Evolutionary conservation across 1,140 invertebrate species (phyloP).

Genomic region (Papilio xuthus): DNA sequence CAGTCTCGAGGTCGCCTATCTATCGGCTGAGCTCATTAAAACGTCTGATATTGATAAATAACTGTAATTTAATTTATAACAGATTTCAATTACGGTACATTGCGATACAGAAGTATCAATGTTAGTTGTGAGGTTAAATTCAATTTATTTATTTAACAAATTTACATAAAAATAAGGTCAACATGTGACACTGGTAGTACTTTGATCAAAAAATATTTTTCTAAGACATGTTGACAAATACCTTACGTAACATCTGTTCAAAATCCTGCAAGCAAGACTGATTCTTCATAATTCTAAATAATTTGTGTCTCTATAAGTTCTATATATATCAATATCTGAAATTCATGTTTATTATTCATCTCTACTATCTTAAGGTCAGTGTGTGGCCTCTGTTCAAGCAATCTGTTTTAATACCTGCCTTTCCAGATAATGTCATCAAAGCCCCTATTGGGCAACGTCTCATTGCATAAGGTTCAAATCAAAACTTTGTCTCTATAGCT

Average conservation of each 20-base stretch:
- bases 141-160: not conserved
- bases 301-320: too few species aligned
- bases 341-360: not conserved
- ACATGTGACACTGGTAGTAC: not conserved
- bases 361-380: not conserved
- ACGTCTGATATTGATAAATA: constrained; percentile 25
- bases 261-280: too few species aligned
- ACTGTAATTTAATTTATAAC: constrained; percentile 27
- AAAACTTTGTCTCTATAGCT: not conserved
- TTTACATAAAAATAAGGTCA: not conserved
- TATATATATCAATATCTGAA: too few species aligned
- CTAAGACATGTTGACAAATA: too few species aligned
- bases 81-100: not conserved
- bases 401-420: not conserved
- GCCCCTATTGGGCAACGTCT: not conserved
- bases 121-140: not conserved
- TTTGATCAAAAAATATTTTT: not conserved
- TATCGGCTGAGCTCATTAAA: constrained; percentile 26
- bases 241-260: too few species aligned
- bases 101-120: not conserved
- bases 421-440: constrained; percentile 11
- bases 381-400: not conserved
- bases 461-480: not conserved
- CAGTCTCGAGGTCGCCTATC: constrained; percentile 30
- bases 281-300: too few species aligned